These are phyloP conservation scores for Lycocerus yunnanus DNA, from an alignment of 2,888 invertebrate genomes.

Conservation along the genomic window DNA sequence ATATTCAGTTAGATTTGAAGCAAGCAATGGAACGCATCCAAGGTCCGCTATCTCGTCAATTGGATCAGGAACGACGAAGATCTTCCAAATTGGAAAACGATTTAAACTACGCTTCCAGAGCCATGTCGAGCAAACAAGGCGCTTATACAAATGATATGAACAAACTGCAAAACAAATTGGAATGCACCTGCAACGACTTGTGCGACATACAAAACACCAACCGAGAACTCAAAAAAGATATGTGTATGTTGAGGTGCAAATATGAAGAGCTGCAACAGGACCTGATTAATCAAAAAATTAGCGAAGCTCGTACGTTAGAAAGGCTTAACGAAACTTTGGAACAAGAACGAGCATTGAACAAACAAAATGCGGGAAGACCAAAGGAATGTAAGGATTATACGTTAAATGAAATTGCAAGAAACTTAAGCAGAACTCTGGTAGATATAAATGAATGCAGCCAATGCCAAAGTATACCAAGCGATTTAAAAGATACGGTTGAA, in stretches of 20 bases:
- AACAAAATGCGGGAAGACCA: not conserved
- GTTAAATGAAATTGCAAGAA: constrained; percentile 45
- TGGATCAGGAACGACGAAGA: constrained; percentile 40
- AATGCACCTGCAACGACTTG: constrained; percentile 43
- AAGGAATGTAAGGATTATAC: constrained; percentile 18
- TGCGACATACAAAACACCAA: constrained; percentile 45
- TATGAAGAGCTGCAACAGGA: constrained; percentile 49
- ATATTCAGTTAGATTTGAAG: constrained; percentile 48
- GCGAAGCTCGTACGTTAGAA: constrained; percentile 50
- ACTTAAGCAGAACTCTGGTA: constrained; percentile 45
- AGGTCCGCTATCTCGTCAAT: constrained; percentile 43
- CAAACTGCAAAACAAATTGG: constrained; percentile 45
- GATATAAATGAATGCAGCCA: constrained; percentile 4
- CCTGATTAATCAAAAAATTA: constrained; percentile 51
- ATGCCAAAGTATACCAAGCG: constrained; percentile 40
- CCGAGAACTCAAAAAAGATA: constrained; percentile 43
- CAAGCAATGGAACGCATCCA: constrained; percentile 49
- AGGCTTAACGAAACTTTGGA: constrained; percentile 29
- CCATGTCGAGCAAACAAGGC: constrained; percentile 34
- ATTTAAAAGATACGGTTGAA: constrained; percentile 45
- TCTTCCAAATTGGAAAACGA: constrained; percentile 45
- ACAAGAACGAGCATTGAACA: not conserved
- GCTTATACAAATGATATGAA: constrained; percentile 42
- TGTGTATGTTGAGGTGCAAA: constrained; percentile 41
- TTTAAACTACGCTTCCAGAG: constrained; percentile 36